Evolutionary conservation across 2,888 invertebrate genomes (phyloP).

Genomic region (Hemistola chrysoprasaria): DNA sequence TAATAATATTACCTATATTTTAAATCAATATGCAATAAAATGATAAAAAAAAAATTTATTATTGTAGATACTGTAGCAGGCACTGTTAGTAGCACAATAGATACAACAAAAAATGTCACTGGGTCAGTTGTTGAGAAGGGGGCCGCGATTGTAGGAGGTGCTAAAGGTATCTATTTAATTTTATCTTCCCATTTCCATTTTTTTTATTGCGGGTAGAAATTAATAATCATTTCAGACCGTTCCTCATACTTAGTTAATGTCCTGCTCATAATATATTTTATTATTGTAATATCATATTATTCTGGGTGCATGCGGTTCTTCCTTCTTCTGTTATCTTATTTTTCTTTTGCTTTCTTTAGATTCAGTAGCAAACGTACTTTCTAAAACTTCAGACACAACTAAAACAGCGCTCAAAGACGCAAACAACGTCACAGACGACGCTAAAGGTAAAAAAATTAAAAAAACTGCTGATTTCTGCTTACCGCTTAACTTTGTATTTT

Average conservation of each 20-base stretch:
- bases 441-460: conserved; percentile 37
- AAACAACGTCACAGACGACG: conserved; percentile 32
- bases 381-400: conserved; percentile 34
- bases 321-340: conserved; percentile 27
- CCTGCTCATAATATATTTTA: no score
- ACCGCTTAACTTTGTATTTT: conserved; percentile 26
- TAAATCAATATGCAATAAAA: conserved; percentile 8
- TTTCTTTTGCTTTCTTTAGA: conserved; percentile 49
- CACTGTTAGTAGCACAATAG: conserved; percentile 50
- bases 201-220: conserved; percentile 27
- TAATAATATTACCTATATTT: not conserved
- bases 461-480: conserved; percentile 22
- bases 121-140: conserved; percentile 51
- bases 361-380: conserved; percentile 46
- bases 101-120: conserved; percentile 52
- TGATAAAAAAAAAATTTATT: not conserved
- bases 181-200: no score
- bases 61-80: conserved; percentile 56
- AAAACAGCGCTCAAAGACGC: conserved; percentile 33
- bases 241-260: no score
- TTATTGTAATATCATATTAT: no score
- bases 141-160: conserved; percentile 44
- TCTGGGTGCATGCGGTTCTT: conserved; percentile 39
- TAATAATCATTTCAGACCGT: no score
- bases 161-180: conserved; percentile 59